Evolutionary conservation across 2,797 vertebrate species (phyloP).

Genomic region (Chloroceryle inda): DNA sequence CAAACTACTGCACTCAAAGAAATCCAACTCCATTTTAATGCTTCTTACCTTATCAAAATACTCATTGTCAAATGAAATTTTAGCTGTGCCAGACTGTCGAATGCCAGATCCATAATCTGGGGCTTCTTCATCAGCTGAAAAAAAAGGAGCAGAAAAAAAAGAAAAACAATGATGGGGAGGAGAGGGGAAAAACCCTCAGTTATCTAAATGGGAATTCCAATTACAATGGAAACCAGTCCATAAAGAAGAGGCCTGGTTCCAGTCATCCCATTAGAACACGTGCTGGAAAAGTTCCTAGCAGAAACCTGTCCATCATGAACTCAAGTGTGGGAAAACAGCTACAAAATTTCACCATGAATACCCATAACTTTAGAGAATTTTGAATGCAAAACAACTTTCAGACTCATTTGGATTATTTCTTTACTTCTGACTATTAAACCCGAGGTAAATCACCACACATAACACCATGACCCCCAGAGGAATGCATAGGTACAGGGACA

Average conservation of each 20-base stretch:
- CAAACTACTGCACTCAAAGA: background rate
- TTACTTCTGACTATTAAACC: background rate
- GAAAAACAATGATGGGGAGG: background rate
- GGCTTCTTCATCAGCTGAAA: slow-evolving; percentile 94
- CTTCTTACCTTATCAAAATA: slow-evolving; percentile 93
- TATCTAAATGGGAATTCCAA: background rate
- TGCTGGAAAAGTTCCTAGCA: background rate
- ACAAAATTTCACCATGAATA: background rate
- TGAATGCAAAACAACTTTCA: background rate
- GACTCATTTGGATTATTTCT: background rate
- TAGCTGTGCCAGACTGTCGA: slow-evolving; percentile 97
- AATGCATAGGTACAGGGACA: background rate
- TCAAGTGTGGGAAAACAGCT: background rate
- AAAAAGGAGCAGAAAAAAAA: too few relatives aligned
- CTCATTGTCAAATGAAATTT: slow-evolving; percentile 98
- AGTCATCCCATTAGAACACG: background rate
- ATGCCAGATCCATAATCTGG: slow-evolving; percentile 98
- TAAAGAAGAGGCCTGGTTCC: background rate
- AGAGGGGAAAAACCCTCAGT: background rate
- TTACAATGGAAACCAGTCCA: background rate
- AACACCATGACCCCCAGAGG: background rate
- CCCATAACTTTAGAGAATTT: background rate
- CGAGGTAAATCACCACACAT: background rate
- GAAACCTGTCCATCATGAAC: background rate
- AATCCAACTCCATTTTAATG: background rate